phyloP scores from a whole-genome alignment of 2,888 invertebrate genomes.

The Gasteruption jaculator region DNA sequence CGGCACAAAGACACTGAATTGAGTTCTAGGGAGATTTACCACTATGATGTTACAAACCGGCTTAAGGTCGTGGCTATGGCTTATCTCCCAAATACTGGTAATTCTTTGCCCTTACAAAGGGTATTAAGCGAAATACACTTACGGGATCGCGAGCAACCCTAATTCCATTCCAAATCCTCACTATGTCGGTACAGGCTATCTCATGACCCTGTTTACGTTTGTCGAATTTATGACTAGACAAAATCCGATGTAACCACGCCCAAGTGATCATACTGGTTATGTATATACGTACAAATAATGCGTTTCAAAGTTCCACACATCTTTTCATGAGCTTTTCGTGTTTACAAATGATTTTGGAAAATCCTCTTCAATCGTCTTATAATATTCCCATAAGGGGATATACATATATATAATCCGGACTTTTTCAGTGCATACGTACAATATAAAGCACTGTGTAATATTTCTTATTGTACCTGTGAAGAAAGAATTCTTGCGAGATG shows the following conservation, averaged over 20 bases:
- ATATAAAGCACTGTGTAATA: too few relatives aligned
- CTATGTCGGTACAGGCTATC: conserved; percentile 9
- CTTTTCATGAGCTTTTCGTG: too few relatives aligned
- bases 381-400: too few relatives aligned
- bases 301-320: too few relatives aligned
- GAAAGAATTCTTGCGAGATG: too few relatives aligned
- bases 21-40: conserved; percentile 38
- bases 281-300: neutral
- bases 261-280: conserved; percentile 11
- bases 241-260: conserved; percentile 17
- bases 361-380: too few relatives aligned
- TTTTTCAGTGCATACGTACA: too few relatives aligned
- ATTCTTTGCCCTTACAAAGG: conserved; percentile 44
- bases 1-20: conserved; percentile 44
- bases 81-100: conserved; percentile 41
- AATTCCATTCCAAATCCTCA: conserved; percentile 16
- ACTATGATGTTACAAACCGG: conserved; percentile 8
- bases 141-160: conserved; percentile 23
- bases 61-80: conserved; percentile 17
- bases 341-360: too few relatives aligned
- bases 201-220: conserved; percentile 34
- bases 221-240: conserved; percentile 22
- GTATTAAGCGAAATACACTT: conserved; percentile 44
- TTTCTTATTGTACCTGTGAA: too few relatives aligned
- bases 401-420: too few relatives aligned